Percentiles rank a stretch among this genome's conserved stretches.
Evolutionary conservation across 92 coral and sea anemone species (phyloP).

Genomic region (Meandrina meandrites): DNA sequence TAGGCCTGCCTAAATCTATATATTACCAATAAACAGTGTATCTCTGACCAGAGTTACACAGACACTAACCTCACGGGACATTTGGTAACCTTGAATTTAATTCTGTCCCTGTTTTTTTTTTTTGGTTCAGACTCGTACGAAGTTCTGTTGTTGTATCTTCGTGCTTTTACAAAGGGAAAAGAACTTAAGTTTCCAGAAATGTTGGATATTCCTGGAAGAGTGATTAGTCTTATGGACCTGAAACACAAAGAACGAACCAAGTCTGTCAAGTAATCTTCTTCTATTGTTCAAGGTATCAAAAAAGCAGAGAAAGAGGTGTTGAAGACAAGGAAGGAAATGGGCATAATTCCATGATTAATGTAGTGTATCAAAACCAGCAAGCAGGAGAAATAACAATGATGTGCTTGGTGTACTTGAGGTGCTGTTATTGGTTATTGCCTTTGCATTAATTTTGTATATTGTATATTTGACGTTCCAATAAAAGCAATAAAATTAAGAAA

Average conservation of each 20-base stretch:
- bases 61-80: conserved; percentile 29
- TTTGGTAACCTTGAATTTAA: no score
- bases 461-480: no score
- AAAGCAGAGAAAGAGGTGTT: conserved; percentile 40
- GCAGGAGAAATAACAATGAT: conserved; percentile 15
- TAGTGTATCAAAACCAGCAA: conserved; percentile 15
- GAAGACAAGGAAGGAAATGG: conserved; percentile 46
- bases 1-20: no score
- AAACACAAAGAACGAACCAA: conserved; percentile 14
- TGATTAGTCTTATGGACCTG: conserved; percentile 5
- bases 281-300: conserved; percentile 10
- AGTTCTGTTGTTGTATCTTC: neutral
- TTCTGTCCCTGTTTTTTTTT: conserved; percentile 13
- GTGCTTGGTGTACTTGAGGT: no score
- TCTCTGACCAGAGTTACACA: conserved; percentile 35
- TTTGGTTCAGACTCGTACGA: conserved; percentile 29
- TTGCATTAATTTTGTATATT: no score
- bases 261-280: neutral
- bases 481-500: no score
- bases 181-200: neutral
- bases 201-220: conserved; percentile 7
- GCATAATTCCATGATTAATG: conserved; percentile 41
- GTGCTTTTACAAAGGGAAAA: conserved; percentile 1
- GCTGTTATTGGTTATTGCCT: no score
- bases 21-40: no score